These are phyloP conservation scores for Drosophila teissieri DNA, from an alignment of 1,140 invertebrate genomes.

Conservation along the genomic window DNA sequence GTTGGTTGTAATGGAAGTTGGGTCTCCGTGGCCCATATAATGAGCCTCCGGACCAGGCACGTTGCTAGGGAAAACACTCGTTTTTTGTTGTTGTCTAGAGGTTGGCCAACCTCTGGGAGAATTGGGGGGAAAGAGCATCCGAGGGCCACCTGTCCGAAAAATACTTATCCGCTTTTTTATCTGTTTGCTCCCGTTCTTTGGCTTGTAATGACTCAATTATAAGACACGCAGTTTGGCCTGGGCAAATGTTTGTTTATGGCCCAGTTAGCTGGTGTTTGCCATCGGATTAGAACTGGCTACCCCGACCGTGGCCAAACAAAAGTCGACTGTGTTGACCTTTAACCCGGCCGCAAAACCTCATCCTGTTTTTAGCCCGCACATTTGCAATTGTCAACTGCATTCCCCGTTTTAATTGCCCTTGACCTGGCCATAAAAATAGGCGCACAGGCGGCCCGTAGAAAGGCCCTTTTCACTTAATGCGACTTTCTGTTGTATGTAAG, in stretches of 20 bases:
- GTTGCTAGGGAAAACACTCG: not conserved
- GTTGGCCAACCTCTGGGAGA: not conserved
- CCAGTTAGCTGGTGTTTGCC: slow-evolving; percentile 66
- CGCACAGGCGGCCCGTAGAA: slow-evolving; percentile 12
- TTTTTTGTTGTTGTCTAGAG: not conserved
- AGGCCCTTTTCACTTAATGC: slow-evolving; percentile 9
- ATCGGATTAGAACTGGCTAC: slow-evolving; percentile 62
- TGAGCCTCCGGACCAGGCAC: not conserved
- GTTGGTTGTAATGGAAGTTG: slow-evolving; percentile 49
- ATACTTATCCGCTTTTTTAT: slow-evolving; percentile 32
- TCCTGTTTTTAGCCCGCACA: slow-evolving; percentile 15
- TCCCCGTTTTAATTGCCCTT: slow-evolving; percentile 63
- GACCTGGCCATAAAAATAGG: slow-evolving; percentile 52
- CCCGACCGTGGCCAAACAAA: slow-evolving; percentile 17
- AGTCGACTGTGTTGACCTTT: slow-evolving; percentile 66
- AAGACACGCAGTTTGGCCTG: slow-evolving; percentile 65
- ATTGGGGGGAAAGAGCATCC: not conserved
- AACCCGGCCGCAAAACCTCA: slow-evolving; percentile 20
- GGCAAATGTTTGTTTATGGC: slow-evolving; percentile 69
- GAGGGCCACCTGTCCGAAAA: slow-evolving; percentile 18
- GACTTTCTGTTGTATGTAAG: not conserved
- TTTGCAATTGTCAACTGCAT: slow-evolving; percentile 65
- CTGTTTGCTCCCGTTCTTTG: slow-evolving; percentile 41
- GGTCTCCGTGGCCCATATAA: slow-evolving; percentile 13
- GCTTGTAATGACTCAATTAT: slow-evolving; percentile 77